Percentiles rank a stretch among this genome's conserved stretches.
phyloP scores from a whole-genome alignment of 2,113 vertebrate species.

The Hemicordylus capensis region DNA sequence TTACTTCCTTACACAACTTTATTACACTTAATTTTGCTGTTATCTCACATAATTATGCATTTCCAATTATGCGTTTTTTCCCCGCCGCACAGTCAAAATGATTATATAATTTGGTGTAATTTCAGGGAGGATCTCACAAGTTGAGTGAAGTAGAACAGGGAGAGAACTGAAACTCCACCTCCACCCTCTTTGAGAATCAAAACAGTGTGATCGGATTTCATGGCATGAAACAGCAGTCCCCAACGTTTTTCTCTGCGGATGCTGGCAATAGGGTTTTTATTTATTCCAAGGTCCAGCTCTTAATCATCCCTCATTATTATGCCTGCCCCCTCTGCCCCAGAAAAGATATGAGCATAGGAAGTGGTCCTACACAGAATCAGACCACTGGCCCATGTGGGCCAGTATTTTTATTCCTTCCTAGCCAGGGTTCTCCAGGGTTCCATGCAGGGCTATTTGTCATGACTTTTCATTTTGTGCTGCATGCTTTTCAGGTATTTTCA shows the following conservation, averaged over 20 bases:
- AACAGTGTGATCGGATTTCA: background rate
- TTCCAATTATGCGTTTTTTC: conserved; percentile 27
- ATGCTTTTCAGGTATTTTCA: too few relatives aligned
- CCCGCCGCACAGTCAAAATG: background rate
- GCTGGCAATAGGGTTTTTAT: background rate
- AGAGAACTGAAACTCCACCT: background rate
- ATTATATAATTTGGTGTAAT: conserved; percentile 38
- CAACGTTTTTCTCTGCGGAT: background rate
- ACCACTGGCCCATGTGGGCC: too few relatives aligned
- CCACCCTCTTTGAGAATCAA: background rate
- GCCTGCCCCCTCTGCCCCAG: too few relatives aligned
- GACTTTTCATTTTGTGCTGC: too few relatives aligned
- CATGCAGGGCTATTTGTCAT: too few relatives aligned
- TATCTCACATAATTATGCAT: conserved; percentile 44
- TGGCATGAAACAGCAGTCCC: background rate
- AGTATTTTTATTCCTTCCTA: too few relatives aligned
- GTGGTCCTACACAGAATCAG: too few relatives aligned
- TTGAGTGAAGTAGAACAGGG: background rate
- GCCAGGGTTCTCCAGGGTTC: too few relatives aligned
- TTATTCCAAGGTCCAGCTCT: background rate
- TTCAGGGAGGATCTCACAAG: conserved; percentile 17
- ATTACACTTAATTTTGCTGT: conserved; percentile 45
- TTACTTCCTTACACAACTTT: conserved; percentile 33
- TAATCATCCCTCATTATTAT: background rate
- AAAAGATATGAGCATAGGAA: too few relatives aligned